phyloP scores from a whole-genome alignment of 1,140 invertebrate genomes.

The Drosophila kikkawai region DNA sequence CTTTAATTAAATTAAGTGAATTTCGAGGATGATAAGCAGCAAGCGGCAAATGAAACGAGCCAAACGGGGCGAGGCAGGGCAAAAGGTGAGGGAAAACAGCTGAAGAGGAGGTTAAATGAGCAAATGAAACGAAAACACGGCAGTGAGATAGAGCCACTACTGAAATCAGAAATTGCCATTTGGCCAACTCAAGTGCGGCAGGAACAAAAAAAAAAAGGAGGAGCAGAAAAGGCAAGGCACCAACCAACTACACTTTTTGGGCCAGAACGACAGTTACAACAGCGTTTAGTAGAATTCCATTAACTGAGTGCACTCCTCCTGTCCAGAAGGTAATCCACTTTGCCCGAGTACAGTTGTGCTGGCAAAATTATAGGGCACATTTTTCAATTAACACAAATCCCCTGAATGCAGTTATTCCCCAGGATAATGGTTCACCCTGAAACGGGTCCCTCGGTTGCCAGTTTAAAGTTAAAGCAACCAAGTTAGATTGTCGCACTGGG shows the following conservation, averaged over 20 bases:
- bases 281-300: constrained; percentile 30
- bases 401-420: constrained; percentile 27
- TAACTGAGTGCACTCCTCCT: constrained; percentile 27
- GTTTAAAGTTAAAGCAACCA: constrained; percentile 47
- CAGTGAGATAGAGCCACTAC: constrained; percentile 34
- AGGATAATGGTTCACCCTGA: constrained; percentile 29
- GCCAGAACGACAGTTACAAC: constrained; percentile 35
- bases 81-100: background rate
- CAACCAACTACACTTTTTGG: constrained; percentile 12
- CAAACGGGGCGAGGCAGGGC: background rate
- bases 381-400: constrained; percentile 61
- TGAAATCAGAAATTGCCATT: constrained; percentile 44
- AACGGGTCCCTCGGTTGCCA: constrained; percentile 2
- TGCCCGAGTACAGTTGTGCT: constrained; percentile 24
- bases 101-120: constrained; percentile 44
- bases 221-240: background rate
- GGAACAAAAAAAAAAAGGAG: background rate
- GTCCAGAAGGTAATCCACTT: constrained; percentile 37
- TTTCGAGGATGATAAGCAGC: constrained; percentile 67
- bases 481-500: constrained; percentile 50
- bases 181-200: constrained; percentile 28
- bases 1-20: constrained; percentile 79
- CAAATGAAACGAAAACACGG: constrained; percentile 52
- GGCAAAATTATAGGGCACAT: constrained; percentile 31
- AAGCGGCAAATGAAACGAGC: constrained; percentile 41